Percentiles rank a stretch among this genome's conserved stretches.
Conservation (phyloP, 2,888 invertebrate species). For the Trachelus troglodyta region DNA sequence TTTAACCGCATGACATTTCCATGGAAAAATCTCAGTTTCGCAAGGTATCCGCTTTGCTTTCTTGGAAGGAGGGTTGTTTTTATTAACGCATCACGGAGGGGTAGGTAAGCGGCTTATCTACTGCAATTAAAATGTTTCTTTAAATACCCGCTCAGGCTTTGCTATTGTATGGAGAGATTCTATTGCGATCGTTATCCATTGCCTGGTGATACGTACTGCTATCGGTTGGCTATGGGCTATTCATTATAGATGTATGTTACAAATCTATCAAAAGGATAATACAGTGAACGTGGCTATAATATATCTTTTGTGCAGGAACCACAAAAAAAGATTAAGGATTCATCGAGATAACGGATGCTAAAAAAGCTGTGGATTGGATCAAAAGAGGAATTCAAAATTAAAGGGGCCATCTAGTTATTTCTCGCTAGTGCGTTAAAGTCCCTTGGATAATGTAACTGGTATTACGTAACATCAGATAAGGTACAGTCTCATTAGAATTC, state of each 20-base stretch:
- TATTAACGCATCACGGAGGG: constrained; percentile 49
- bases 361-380: neutral
- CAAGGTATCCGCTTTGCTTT: constrained; percentile 22
- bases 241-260: neutral
- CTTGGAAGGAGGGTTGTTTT: constrained; percentile 39
- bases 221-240: neutral
- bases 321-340: neutral
- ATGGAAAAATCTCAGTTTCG: neutral
- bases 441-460: neutral
- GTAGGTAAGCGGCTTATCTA: constrained; percentile 59
- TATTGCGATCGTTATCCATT: neutral
- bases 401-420: neutral
- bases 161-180: neutral
- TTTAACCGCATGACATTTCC: neutral
- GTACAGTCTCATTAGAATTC: neutral
- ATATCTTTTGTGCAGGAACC: neutral
- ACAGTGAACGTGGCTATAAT: neutral
- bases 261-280: neutral
- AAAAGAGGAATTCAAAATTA: neutral
- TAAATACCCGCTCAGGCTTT: constrained; percentile 46
- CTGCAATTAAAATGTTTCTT: constrained; percentile 64
- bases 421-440: neutral
- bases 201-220: neutral
- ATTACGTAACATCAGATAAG: neutral
- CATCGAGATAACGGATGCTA: neutral